Base-by-base conservation (phyloP, 2,888 invertebrate species). In the Dione juno region DNA sequence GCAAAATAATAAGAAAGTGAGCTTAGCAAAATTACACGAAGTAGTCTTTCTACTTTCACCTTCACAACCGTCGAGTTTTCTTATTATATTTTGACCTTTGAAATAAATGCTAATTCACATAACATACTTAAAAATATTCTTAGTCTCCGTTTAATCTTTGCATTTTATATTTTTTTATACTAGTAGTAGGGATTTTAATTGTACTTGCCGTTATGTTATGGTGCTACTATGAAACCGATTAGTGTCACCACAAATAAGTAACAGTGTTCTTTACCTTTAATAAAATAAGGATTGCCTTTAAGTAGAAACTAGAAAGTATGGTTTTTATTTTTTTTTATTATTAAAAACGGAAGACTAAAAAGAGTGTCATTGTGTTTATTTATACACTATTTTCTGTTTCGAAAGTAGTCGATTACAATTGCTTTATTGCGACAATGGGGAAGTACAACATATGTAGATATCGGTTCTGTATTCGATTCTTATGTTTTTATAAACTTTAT, bases 21-120 rank as follows among this genome's bases (percentile, higher is more conserved):
- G 50, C 48, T 52, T 50, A 64, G 50, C 21, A 50, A 64, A 64
- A 64, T 64, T 64, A 37, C 50, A 63, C 58, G 48, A 69, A 69
- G 45, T 65, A 58, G 65, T 58, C 28, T 65, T n/a, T 48, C 65
- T 65, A 69, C 69, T 69, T 69, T 69, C 69, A 65, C 69, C 37
- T 41, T 58, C 58, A 57, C 50, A 37, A 35, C 57, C 21, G 45
- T 65, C 37, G 35, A 48, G 63, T 53, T 54, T 67, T 64, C 52
- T 37, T 58, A 67, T 45, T 53, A 53, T 54, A 66, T 53, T 43
- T 67, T 67, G 28, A 48, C 58, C 57, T 67, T 67, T 58, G 50
- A 64, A 52, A 64, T 50, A 21, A 52, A 64, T 11, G 41, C 28
- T 66, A 16, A 57, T 37, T 40, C 37, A 19, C 37, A 57, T 57